A percentile compares a stretch with the other conserved stretches of the same genome.
Evolutionary conservation across 2,113 vertebrate genomes (phyloP).

Genomic region (Cyprinodon tularosa): DNA sequence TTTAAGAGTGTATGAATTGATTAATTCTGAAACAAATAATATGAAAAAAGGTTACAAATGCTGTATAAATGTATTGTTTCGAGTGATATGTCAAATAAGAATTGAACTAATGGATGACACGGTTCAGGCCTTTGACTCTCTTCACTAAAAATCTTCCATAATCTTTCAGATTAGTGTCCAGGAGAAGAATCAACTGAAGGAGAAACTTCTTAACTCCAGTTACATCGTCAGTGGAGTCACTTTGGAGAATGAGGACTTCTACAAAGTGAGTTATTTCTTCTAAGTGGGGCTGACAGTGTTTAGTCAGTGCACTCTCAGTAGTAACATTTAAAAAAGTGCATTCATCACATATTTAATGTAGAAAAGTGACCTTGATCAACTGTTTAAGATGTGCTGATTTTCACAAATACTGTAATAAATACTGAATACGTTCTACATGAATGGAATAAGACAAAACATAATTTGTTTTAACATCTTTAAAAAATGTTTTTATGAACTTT

Average conservation of each 20-base stretch:
- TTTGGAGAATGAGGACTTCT: constrained; percentile 80
- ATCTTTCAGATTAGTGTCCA: constrained; percentile 80
- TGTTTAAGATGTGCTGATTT: neutral
- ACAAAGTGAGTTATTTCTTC: constrained; percentile 83
- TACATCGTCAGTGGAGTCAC: constrained; percentile 63
- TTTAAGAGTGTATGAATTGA: neutral
- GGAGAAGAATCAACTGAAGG: constrained; percentile 76
- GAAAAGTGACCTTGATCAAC: neutral
- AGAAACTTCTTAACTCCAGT: constrained; percentile 83
- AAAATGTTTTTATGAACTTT: no score
- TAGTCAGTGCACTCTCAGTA: neutral
- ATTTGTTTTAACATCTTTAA: no score
- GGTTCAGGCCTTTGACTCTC: constrained; percentile 2
- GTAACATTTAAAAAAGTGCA: neutral
- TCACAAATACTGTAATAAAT: neutral
- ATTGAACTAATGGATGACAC: neutral
- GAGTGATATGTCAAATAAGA: neutral
- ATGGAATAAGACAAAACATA: neutral
- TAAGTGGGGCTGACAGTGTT: neutral
- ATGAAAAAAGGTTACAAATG: neutral
- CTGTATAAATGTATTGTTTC: neutral
- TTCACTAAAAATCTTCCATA: constrained; percentile 31
- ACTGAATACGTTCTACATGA: neutral
- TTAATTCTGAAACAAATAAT: neutral
- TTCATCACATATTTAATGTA: neutral